Evolutionary conservation across 1,140 invertebrate species (phyloP), one percentile per base, ranked within the genome.

Genomic region (Triops cancriformis): DNA sequence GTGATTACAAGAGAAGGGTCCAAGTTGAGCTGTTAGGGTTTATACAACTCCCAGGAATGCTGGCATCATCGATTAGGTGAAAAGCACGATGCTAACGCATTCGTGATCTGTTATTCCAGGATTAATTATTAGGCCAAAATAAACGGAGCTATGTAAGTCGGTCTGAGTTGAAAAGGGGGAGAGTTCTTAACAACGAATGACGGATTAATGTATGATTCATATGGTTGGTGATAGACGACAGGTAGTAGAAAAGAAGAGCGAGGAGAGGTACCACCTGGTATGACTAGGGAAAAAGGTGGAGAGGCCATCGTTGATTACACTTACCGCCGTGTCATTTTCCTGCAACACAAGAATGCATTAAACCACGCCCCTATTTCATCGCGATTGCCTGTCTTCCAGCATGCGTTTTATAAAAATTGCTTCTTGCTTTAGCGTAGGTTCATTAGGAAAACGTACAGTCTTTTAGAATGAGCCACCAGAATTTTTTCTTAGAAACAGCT

Each of bases 251-350:
- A 75, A 42, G 10, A 42, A 42, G 43, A 31, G 43, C 43, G n/a
- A 28, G 43, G 43, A 73, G 31, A 45, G 74, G 74, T 75, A 75
- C 74, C 74, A 75, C 74, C 74, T 75, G 43, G 37, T 37, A n/a
- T 12, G 6, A n/a, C 51, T 64, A 64, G 51, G 51, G 31, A 37
- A 37, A 37, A 64, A 64, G 11, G 51, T n/a, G 51, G 51, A 64
- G n/a, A n/a, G 51, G 51, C 51, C 51, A 64, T 23, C 51, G 51
- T 64, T n/a, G 51, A 64, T 64, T 64, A 64, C 51, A 64, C 51
- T 64, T 64, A 64, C 51, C 51, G 18, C 51, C 51, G 51, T 64
- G 51, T 64, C 51, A 64, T 64, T 64, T 64, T 64, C 51, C 51
- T 64, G 51, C 14, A 64, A 64, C 23, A 64, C 23, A 64, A 23